phyloP scores from a whole-genome alignment of 2,113 vertebrate species.

The Mormyrus iriodes region DNA sequence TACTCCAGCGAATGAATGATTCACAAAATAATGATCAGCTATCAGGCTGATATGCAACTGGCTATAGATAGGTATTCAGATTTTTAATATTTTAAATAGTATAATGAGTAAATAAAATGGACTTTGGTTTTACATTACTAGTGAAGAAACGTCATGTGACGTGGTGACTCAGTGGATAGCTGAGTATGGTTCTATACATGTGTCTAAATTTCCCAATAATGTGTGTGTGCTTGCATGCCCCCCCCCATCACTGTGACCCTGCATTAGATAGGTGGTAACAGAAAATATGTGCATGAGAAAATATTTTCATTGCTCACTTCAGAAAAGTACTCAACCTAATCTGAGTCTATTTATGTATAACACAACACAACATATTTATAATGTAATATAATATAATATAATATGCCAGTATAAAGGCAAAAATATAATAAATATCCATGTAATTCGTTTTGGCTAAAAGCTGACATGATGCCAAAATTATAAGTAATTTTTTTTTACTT shows the following conservation, averaged over 20 bases:
- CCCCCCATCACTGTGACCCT: neutral
- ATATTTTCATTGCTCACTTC: too few relatives aligned
- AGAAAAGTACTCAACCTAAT: too few relatives aligned
- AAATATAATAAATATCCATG: neutral
- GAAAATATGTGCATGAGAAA: too few relatives aligned
- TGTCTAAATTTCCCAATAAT: neutral
- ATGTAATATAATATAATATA: neutral
- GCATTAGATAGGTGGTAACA: neutral
- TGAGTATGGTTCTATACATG: neutral
- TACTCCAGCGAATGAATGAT: neutral
- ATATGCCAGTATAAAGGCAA: neutral
- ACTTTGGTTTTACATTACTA: neutral
- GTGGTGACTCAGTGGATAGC: neutral
- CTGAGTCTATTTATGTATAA: too few relatives aligned
- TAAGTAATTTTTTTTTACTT: neutral
- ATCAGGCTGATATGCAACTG: neutral
- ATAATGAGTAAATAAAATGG: neutral
- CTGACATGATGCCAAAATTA: neutral
- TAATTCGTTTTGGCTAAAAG: neutral
- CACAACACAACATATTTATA: neutral
- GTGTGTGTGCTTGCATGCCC: neutral
- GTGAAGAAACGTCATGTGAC: neutral
- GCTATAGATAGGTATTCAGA: neutral
- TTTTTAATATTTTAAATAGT: neutral
- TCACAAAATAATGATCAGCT: neutral